A percentile compares a stretch with the other conserved stretches of the same genome.
Evolutionary conservation across 2,113 vertebrate genomes (phyloP).

Genomic region (Corythornis cristatus): DNA sequence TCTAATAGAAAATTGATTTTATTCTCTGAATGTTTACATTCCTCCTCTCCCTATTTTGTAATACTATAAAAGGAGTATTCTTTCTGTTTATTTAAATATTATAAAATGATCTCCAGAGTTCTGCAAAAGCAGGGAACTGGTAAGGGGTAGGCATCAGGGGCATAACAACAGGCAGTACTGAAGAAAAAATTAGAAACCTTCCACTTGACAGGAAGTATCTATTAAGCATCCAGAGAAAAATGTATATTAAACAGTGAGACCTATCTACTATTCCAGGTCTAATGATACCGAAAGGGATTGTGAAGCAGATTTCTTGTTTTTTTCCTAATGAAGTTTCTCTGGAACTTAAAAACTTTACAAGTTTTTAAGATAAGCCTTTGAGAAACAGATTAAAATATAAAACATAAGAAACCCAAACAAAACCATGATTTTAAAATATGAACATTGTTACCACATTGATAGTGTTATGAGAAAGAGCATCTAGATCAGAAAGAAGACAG

Average conservation of each 20-base stretch:
- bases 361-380: neutral
- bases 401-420: neutral
- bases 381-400: neutral
- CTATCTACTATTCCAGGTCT: neutral
- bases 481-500: constrained; percentile 27
- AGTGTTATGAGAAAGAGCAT: neutral
- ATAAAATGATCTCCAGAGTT: neutral
- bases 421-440: constrained; percentile 34
- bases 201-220: neutral
- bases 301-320: neutral
- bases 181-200: neutral
- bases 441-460: constrained; percentile 12
- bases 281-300: neutral
- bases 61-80: neutral
- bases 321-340: neutral
- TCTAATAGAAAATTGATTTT: neutral
- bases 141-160: neutral
- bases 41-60: neutral
- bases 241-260: neutral
- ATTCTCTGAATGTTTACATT: neutral
- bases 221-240: neutral
- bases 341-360: neutral
- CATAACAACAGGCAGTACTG: neutral
- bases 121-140: neutral
- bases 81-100: neutral